Evolutionary conservation across 2,113 vertebrate genomes (phyloP).

Genomic region (Rhombomys opimus): DNA sequence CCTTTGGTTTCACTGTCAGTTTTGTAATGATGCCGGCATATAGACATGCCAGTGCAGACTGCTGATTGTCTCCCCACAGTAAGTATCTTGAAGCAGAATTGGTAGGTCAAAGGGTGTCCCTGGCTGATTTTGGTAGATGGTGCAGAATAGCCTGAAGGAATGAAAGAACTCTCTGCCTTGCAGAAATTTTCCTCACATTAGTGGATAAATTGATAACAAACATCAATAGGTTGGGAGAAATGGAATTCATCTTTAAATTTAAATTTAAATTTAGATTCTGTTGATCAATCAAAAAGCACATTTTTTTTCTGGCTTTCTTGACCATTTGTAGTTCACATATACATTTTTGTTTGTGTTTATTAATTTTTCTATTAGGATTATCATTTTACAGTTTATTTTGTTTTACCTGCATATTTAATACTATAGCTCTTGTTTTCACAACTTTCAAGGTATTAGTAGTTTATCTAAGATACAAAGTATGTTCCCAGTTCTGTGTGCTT

Average conservation of each 20-base stretch:
- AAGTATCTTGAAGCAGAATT: conserved; percentile 36
- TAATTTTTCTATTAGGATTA: conserved; percentile 4
- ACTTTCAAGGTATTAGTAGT: not conserved
- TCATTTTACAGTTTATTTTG: conserved; percentile 23
- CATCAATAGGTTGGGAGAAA: not conserved
- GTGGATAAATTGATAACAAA: not conserved
- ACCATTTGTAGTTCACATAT: conserved; percentile 20
- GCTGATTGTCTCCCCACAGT: not conserved
- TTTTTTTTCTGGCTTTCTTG: not conserved
- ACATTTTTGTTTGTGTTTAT: conserved; percentile 28
- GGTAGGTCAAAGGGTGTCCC: conserved; percentile 34
- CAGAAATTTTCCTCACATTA: not conserved
- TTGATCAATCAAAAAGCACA: conserved; percentile 18
- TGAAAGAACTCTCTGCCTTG: not conserved
- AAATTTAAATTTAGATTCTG: conserved; percentile 23
- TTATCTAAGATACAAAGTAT: not conserved
- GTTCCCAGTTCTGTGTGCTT: not conserved
- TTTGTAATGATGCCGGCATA: not conserved
- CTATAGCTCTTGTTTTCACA: conserved; percentile 33
- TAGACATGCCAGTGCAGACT: not conserved
- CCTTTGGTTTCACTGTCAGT: conserved; percentile 9
- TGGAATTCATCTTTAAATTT: not conserved
- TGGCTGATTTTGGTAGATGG: not conserved
- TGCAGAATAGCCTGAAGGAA: not conserved
- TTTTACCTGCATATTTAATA: conserved; percentile 16